These are phyloP conservation scores for Drosophila rufa DNA, from an alignment of 1,140 invertebrate species.

Conservation along the genomic window DNA sequence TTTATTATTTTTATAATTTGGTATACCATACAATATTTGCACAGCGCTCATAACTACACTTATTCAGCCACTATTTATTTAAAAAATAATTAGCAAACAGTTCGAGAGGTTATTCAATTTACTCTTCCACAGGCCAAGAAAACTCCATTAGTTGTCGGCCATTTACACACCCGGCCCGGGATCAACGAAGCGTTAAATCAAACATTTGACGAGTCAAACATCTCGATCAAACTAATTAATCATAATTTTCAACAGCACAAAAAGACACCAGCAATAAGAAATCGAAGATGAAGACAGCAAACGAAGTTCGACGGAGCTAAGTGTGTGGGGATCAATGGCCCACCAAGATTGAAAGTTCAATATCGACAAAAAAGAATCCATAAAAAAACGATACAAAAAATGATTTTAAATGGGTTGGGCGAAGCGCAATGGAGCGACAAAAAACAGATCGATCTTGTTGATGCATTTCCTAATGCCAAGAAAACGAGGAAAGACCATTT, in stretches of 20 bases:
- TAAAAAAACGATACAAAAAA: neutral
- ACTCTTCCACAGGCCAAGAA: conserved; percentile 7
- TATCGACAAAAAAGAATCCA: conserved; percentile 15
- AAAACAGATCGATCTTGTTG: conserved; percentile 41
- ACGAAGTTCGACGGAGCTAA: conserved; percentile 16
- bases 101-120: conserved; percentile 26
- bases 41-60: neutral
- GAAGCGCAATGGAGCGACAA: conserved; percentile 34
- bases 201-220: conserved; percentile 61
- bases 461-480: conserved; percentile 34
- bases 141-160: conserved; percentile 29
- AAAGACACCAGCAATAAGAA: conserved; percentile 44
- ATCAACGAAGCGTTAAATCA: conserved; percentile 66
- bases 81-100: conserved; percentile 9
- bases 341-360: conserved; percentile 48
- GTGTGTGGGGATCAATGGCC: conserved; percentile 44
- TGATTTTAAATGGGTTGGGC: conserved; percentile 27
- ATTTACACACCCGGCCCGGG: conserved; percentile 21
- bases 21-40: neutral
- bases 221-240: conserved; percentile 76
- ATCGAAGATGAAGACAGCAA: conserved; percentile 57
- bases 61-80: conserved; percentile 1
- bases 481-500: conserved; percentile 31
- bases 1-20: neutral
- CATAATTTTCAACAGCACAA: conserved; percentile 61